phyloP scores from a whole-genome alignment of 2,797 vertebrate species.

The Tokudaia tokunoshimensis region DNA sequence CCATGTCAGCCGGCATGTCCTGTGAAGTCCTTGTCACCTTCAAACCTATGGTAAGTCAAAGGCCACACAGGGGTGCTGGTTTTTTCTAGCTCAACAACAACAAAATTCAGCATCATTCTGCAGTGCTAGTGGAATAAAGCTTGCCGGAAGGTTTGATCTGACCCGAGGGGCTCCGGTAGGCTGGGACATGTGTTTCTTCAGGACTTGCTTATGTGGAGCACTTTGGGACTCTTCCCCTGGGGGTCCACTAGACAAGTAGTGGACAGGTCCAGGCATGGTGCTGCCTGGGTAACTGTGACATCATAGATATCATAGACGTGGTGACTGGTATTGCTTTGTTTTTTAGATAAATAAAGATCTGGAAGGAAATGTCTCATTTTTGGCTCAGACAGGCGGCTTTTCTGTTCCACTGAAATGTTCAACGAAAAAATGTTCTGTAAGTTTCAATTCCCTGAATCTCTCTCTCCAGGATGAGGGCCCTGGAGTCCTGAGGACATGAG shows the following conservation, averaged over 20 bases:
- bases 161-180: fast-evolving
- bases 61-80: fast-evolving
- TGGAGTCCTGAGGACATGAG: not conserved
- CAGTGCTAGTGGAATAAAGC: fast-evolving
- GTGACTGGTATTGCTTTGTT: not conserved
- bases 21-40: conserved; percentile 92
- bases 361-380: conserved; percentile 92
- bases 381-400: conserved; percentile 92
- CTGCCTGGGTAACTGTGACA: not conserved
- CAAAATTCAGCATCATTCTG: fast-evolving
- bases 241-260: too few species aligned
- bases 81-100: not conserved
- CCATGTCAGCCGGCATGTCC: conserved; percentile 94
- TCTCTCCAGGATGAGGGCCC: fast-evolving
- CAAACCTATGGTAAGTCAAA: conserved; percentile 92
- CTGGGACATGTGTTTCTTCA: not conserved
- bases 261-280: not conserved
- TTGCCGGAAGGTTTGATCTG: fast-evolving
- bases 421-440: conserved; percentile 93
- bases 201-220: fast-evolving
- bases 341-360: conserved; percentile 93
- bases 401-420: conserved; percentile 93
- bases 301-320: fast-evolving
- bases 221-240: not conserved
- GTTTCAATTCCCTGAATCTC: conserved; percentile 28